Evolutionary conservation across 2,113 vertebrate species (phyloP), one percentile per base, ranked within the genome.

Genomic region (Eubucco bourcierii): DNA sequence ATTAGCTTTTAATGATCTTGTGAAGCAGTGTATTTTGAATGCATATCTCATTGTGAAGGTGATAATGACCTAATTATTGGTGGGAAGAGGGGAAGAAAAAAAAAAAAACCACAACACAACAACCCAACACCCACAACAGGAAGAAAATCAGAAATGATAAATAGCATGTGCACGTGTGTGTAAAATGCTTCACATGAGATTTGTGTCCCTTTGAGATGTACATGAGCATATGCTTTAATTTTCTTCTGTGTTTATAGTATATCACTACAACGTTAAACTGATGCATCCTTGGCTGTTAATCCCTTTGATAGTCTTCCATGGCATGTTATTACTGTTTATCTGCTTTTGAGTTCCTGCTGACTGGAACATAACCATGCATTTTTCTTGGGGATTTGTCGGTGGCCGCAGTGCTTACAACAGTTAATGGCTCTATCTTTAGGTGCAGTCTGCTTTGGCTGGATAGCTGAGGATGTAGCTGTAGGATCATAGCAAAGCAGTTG

Each of bases 1-100:
- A 60, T 82, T 92, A 74, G 41, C 23, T 93, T 89, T 87, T 85
- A 58, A 77, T 85, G 84, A 47, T 82, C 70, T 77, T 34, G 37
- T 77, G 65, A 80, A 83, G 52, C 67, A 64, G 23, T 60, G 52
- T 21, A 6, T 94, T 91, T 91, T 71, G 79, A 92, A 74, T 71
- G 56, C 52, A 1, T 84, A 9, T 50, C 47, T 70, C 37, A 21
- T 72, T 74, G 59, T 78, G 44, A 72, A 75, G 44, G 39, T 92
- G 58, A 68, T 83, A 89, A 72, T 19, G 9, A 58, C 65, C 33
- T 83, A 37, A 66, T 76, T 76, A 34, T 19, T 8, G 12, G 9
- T 50, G 17, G 33, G 3, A 12, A 19, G 3, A 5, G 23, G 50
- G 50, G 23, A 23, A 12, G 7, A 23, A 23, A 12, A 12, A 23